phyloP scores from a whole-genome alignment of 2,113 vertebrate genomes.

The Brachyistius frenatus region DNA sequence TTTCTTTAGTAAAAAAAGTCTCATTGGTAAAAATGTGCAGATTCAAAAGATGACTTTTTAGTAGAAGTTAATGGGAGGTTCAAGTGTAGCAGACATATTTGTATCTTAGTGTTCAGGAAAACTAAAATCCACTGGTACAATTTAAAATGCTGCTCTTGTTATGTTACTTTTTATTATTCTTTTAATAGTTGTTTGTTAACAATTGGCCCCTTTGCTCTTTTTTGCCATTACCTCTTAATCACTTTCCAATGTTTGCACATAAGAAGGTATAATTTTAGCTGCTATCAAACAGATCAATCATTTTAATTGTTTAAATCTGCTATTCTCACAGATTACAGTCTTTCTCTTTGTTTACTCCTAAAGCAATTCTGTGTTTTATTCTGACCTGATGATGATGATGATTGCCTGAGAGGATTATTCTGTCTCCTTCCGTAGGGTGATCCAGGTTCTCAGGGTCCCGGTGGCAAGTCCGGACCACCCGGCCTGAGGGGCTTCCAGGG shows the following conservation, averaged over 20 bases:
- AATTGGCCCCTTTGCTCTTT: not conserved
- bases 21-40: not conserved
- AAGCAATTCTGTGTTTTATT: constrained; percentile 10
- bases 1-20: not conserved
- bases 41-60: not conserved
- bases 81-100: not conserved
- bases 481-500: constrained; percentile 95
- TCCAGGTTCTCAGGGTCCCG: constrained; percentile 90
- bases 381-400: not conserved
- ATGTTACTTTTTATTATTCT: not conserved
- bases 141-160: not conserved
- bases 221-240: constrained; percentile 21
- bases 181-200: constrained; percentile 1
- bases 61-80: not conserved
- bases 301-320: constrained; percentile 20
- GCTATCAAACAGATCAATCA: constrained; percentile 29
- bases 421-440: constrained; percentile 87
- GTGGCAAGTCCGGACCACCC: constrained; percentile 93
- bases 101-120: not conserved
- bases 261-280: constrained; percentile 28
- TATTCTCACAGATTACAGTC: not conserved
- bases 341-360: constrained; percentile 18
- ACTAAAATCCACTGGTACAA: not conserved
- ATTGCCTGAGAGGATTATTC: constrained; percentile 12
- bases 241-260: constrained; percentile 28